phyloP scores from a whole-genome alignment of 2,797 vertebrate genomes.

The Falco novaeseelandiae region DNA sequence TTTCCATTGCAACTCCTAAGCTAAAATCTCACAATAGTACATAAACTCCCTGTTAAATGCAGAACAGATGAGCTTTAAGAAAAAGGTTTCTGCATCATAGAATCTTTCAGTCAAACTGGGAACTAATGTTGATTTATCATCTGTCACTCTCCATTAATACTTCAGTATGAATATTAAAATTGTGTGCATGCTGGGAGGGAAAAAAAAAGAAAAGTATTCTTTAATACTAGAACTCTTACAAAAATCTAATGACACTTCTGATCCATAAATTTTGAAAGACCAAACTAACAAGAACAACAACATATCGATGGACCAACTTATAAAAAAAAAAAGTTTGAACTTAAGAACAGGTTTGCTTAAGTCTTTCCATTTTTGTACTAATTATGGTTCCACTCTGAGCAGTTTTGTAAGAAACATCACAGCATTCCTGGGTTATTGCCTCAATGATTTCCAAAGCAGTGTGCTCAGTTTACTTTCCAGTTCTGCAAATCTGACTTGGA shows the following conservation, averaged over 20 bases:
- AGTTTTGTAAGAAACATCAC: neutral
- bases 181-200: neutral
- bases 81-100: neutral
- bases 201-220: neutral
- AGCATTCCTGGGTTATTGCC: neutral
- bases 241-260: neutral
- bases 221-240: neutral
- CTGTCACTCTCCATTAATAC: neutral
- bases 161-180: neutral
- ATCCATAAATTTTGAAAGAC: neutral
- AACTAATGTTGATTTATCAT: slow-evolving; percentile 40
- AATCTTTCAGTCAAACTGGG: slow-evolving; percentile 43
- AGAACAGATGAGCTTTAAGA: slow-evolving; percentile 54
- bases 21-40: neutral
- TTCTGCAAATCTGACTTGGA: neutral
- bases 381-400: neutral
- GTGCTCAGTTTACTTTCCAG: neutral
- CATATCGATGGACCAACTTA: neutral
- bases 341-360: neutral
- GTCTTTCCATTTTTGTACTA: neutral
- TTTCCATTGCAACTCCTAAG: neutral
- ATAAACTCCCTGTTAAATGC: slow-evolving; percentile 26
- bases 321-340: neutral
- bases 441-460: neutral
- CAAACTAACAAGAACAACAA: neutral